Evolutionary conservation across 2,113 vertebrate species (phyloP).

Genomic region (Rhombomys opimus): DNA sequence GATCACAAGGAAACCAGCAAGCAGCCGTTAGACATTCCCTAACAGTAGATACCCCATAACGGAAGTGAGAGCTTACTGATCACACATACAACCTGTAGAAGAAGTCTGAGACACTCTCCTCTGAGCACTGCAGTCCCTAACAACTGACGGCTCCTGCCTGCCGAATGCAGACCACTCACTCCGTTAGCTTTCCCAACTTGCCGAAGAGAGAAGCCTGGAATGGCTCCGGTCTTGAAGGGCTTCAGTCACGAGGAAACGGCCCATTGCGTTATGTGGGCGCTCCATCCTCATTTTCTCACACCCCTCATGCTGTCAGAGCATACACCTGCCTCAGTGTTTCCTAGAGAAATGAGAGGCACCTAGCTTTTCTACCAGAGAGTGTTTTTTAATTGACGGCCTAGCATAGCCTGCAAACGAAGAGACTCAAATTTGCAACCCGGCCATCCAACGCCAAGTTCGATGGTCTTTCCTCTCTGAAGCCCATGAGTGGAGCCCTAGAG

Average conservation of each 20-base stretch:
- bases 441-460: background rate
- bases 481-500: background rate
- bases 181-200: background rate
- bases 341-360: background rate
- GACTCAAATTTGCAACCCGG: background rate
- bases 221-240: background rate
- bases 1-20: slow-evolving; percentile 21
- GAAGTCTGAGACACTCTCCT: background rate
- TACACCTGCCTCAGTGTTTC: background rate
- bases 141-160: background rate
- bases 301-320: background rate
- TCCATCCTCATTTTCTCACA: background rate
- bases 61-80: background rate
- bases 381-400: background rate
- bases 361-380: background rate
- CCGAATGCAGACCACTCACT: background rate
- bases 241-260: background rate
- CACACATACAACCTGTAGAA: background rate
- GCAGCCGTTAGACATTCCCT: background rate
- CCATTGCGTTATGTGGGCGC: background rate
- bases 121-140: background rate
- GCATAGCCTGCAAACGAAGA: background rate
- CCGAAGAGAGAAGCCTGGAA: background rate
- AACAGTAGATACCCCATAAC: background rate
- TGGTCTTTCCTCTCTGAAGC: background rate